Base-by-base conservation (phyloP, 2,888 invertebrate genomes). In the Acronicta alni region DNA sequence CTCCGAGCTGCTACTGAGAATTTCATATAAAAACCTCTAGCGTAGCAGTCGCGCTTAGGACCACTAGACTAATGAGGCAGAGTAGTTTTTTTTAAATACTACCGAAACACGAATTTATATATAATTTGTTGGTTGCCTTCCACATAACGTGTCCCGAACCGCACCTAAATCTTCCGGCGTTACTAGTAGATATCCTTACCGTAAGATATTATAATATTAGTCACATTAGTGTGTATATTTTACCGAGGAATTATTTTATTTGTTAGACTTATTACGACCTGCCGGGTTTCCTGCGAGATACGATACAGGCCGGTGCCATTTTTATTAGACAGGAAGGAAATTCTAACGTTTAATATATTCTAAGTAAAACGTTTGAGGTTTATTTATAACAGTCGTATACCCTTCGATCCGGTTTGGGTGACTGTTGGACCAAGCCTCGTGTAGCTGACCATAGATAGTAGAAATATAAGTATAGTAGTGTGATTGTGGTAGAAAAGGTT, bases 261-360 rank as follows among this genome's bases (percentile, higher is more conserved):
- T 86, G 89, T 89, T 89, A 89, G 88, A 92, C 91, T 91, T 92
- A 91, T 90, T 90, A 89, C 89, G 90, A 88, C 89, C 88, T 86
- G 90, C 89, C 86, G 85, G 83, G 87, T 84, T 88, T 86, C 88
- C 88, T 87, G 83, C 85, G 91, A 88, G 89, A 91, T 88, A 88
- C 85, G 91, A 90, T 86, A 90, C 88, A 77, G 84, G 74, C 78
- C 77, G 83, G 88, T 85, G 82, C 86, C 83, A 86, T 90, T 93
- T 92, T 93, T 93, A 93, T 93, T 92, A 83, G 92, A 92, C 92
- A 92, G 92, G 92, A 93, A 93, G 93, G 92, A 92, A 92, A 93
- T 89, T 91, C 90, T 90, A 90, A 90, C 89, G 83, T 90, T 88
- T 85, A 89, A 91, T 90, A 90, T 90, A 89, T 91, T 90, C 82